These are phyloP conservation scores for Heliconius nattereri DNA, from an alignment of 1,140 invertebrate genomes.

Conservation along the genomic window DNA sequence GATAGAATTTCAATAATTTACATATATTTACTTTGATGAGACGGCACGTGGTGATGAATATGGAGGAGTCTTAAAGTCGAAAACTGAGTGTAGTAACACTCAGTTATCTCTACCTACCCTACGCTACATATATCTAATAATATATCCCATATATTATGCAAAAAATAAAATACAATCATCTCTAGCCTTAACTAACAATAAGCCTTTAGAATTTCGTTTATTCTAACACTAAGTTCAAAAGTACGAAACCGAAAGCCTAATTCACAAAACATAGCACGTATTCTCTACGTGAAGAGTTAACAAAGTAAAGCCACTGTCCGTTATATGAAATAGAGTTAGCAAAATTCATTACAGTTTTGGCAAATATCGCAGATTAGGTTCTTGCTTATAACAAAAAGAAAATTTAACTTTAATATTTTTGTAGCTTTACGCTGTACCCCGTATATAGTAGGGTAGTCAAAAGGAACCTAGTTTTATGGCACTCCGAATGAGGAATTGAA, in stretches of 20 bases:
- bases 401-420: neutral
- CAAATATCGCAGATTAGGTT: neutral
- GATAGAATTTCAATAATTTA: too few species aligned
- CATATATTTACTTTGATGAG: too few species aligned
- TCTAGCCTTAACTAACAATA: neutral
- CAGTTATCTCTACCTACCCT: too few species aligned
- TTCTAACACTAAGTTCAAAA: neutral
- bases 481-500: too few species aligned
- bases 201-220: neutral
- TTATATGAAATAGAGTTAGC: neutral
- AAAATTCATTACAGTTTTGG: neutral
- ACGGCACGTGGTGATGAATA: too few species aligned
- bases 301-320: neutral
- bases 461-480: neutral
- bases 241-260: neutral
- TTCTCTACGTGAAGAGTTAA: conserved; percentile 5
- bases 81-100: too few species aligned
- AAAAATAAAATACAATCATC: neutral
- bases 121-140: too few species aligned
- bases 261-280: neutral
- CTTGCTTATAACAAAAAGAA: neutral
- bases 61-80: too few species aligned
- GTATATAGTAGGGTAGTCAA: neutral
- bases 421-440: too few species aligned
- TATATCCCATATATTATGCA: too few species aligned